Conservation (phyloP, 2,113 vertebrate species). For the Paralichthys olivaceus region DNA sequence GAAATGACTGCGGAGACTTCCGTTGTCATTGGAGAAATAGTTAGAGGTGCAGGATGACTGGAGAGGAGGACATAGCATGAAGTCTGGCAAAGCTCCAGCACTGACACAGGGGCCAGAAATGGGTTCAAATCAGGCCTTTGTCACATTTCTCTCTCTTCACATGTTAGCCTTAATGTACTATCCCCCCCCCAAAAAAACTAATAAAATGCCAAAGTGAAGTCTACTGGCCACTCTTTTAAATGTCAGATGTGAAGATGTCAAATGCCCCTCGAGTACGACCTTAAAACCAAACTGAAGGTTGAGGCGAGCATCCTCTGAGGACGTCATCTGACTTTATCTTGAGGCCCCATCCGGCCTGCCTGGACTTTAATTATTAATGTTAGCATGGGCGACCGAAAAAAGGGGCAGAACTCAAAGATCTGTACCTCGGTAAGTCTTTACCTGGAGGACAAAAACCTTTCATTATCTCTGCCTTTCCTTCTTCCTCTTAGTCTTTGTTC, state of each 20-base stretch:
- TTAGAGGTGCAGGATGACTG: conserved; percentile 34
- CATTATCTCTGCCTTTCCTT: conserved; percentile 54
- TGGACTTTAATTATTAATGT: conserved; percentile 60
- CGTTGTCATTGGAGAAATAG: conserved; percentile 46
- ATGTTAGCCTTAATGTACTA: conserved; percentile 36
- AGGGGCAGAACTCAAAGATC: conserved; percentile 25
- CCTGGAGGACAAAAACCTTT: conserved; percentile 67
- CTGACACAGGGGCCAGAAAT: conserved; percentile 24
- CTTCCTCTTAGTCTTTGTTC: conserved; percentile 55
- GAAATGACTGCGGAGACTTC: conserved; percentile 17
- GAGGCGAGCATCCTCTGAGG: conserved; percentile 50
- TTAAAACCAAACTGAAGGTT: conserved; percentile 61
- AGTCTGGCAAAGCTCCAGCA: conserved; percentile 22
- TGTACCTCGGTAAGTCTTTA: conserved; percentile 41
- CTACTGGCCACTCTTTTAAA: conserved; percentile 51
- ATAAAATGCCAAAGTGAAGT: conserved; percentile 58
- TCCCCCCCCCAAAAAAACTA: background rate
- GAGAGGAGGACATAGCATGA: conserved; percentile 24
- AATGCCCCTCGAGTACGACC: conserved; percentile 51
- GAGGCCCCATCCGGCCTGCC: conserved; percentile 14
- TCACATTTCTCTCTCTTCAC: conserved; percentile 42
- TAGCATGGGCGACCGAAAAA: conserved; percentile 26
- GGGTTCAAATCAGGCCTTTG: conserved; percentile 46
- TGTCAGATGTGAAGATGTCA: conserved; percentile 69
- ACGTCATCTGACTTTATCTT: conserved; percentile 38